These are phyloP conservation scores for Yponomeuta malinellus DNA, from an alignment of 2,888 invertebrate species.

Conservation along the genomic window DNA sequence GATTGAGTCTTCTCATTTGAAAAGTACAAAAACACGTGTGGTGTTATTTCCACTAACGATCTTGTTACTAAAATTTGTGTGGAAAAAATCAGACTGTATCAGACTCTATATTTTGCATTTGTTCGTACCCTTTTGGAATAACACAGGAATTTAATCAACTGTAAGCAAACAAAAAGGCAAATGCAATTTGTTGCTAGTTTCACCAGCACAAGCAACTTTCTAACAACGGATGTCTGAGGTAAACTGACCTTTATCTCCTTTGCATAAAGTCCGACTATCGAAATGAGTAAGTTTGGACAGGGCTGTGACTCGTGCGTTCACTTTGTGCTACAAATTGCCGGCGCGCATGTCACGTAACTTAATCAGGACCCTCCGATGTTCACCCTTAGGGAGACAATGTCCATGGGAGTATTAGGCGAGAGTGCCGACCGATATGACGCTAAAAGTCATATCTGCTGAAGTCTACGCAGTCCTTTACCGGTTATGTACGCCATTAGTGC, in stretches of 20 bases:
- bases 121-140: neutral
- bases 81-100: neutral
- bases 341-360: conserved; percentile 68
- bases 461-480: neutral
- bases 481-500: no score
- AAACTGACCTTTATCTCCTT: neutral
- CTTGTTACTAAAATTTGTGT: no score
- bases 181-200: conserved; percentile 53
- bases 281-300: conserved; percentile 5
- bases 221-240: no score
- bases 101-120: neutral
- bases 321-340: conserved; percentile 62
- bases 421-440: conserved; percentile 5
- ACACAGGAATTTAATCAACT: conserved; percentile 2
- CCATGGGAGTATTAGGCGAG: neutral
- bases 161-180: conserved; percentile 28
- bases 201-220: conserved; percentile 25
- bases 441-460: neutral
- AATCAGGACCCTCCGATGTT: conserved; percentile 52
- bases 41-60: no score
- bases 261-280: neutral
- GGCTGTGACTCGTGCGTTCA: conserved; percentile 30
- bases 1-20: no score
- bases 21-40: no score
- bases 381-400: conserved; percentile 23